Evolutionary conservation across 2,113 vertebrate species (phyloP).

Genomic region (Picathartes gymnocephalus): DNA sequence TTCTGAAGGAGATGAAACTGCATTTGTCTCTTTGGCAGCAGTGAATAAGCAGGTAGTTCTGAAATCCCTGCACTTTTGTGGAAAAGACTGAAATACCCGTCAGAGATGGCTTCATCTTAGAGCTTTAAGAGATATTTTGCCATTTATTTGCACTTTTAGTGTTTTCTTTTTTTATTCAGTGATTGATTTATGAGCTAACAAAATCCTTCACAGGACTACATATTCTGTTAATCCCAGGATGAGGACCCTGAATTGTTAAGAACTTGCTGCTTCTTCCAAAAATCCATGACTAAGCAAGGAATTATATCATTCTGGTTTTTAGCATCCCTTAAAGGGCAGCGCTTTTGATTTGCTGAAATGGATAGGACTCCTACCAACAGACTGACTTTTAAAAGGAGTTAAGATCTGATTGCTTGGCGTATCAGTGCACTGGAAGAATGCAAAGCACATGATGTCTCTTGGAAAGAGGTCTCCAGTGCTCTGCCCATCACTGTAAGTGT

Average conservation of each 20-base stretch:
- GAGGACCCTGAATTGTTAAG: neutral
- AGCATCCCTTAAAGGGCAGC: neutral
- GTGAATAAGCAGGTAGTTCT: constrained; percentile 1
- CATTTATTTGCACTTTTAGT: neutral
- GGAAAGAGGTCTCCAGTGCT: neutral
- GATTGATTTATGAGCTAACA: neutral
- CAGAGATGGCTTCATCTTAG: neutral
- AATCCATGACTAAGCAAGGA: neutral
- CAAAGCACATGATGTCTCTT: neutral
- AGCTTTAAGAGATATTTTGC: neutral
- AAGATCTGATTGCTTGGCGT: neutral
- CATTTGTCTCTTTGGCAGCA: constrained; percentile 12
- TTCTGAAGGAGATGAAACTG: constrained; percentile 8
- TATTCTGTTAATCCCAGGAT: neutral
- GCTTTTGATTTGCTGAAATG: neutral
- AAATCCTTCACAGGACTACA: neutral
- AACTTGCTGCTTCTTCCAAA: neutral
- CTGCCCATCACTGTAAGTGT: neutral
- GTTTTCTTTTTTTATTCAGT: neutral
- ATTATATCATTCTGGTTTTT: neutral
- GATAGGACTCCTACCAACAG: neutral
- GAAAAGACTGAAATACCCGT: neutral
- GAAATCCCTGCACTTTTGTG: neutral
- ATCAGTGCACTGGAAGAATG: neutral
- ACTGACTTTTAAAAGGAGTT: neutral